Evolutionary conservation across 2,797 vertebrate genomes (phyloP).

Genomic region (Leptodactylus fallax): DNA sequence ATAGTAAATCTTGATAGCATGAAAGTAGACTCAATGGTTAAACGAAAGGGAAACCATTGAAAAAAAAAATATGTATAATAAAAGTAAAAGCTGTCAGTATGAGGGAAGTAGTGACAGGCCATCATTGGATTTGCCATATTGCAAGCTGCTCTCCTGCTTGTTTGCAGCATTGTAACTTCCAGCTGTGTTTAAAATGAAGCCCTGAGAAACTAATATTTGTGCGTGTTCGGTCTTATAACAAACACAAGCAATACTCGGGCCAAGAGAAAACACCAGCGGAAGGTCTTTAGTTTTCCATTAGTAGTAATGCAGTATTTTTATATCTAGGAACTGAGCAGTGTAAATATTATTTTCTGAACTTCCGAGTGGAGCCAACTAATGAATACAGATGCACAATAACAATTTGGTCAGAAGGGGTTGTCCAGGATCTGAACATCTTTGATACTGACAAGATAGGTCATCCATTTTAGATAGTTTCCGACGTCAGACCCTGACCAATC

Average conservation of each 20-base stretch:
- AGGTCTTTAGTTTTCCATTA: background rate
- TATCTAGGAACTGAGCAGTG: background rate
- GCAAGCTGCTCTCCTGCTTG: background rate
- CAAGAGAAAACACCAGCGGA: background rate
- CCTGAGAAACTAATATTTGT: slow-evolving; percentile 33
- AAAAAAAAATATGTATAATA: too few species aligned
- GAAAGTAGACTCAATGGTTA: background rate
- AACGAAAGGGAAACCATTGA: too few species aligned
- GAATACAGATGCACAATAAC: background rate
- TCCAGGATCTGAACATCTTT: too few species aligned
- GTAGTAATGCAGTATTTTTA: background rate
- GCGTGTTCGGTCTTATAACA: background rate
- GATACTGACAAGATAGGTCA: too few species aligned
- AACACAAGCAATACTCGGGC: background rate
- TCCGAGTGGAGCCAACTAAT: background rate
- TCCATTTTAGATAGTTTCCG: too few species aligned
- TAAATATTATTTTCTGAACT: background rate
- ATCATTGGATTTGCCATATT: slow-evolving; percentile 19
- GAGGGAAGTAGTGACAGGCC: background rate
- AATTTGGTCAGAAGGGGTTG: too few species aligned
- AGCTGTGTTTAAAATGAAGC: slow-evolving; percentile 33
- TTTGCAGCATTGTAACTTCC: slow-evolving; percentile 21
- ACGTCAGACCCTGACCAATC: too few species aligned
- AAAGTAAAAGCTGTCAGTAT: background rate
- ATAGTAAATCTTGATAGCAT: too few species aligned